A percentile compares a stretch with the other conserved stretches of the same genome.
These are phyloP conservation scores for Lagothrix lagotricha DNA, from an alignment of 2,797 vertebrate genomes.

Conservation along the genomic window DNA sequence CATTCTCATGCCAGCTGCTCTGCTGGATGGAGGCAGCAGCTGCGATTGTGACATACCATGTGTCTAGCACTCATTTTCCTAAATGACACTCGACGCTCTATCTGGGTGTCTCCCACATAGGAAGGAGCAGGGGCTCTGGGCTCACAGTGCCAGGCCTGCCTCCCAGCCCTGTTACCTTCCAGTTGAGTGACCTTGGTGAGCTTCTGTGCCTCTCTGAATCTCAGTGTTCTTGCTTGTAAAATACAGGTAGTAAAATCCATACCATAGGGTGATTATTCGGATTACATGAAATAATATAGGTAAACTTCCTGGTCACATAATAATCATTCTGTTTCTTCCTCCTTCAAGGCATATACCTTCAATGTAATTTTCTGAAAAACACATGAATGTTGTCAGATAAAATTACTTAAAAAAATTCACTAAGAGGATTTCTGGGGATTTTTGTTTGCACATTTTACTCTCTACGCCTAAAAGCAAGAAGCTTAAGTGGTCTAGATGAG, in stretches of 20 bases:
- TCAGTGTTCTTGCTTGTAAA: background rate
- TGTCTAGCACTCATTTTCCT: background rate
- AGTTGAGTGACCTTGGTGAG: background rate
- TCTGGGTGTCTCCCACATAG: background rate
- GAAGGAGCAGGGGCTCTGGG: background rate
- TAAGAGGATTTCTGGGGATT: background rate
- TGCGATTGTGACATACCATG: background rate
- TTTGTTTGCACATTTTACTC: background rate
- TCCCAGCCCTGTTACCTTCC: background rate
- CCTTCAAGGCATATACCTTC: background rate
- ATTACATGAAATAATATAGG: background rate
- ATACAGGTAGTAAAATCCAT: background rate
- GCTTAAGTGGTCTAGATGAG: background rate
- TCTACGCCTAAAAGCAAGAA: background rate
- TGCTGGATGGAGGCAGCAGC: background rate
- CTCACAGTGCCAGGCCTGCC: background rate
- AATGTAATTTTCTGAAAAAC: conserved; percentile 1
- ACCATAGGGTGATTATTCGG: background rate
- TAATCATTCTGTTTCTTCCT: background rate
- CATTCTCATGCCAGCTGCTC: background rate
- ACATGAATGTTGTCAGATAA: background rate
- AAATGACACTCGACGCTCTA: background rate
- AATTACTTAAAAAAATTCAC: background rate
- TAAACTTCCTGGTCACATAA: background rate
- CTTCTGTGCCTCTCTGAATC: background rate